Evolutionary conservation across 2,888 invertebrate genomes (phyloP).

Genomic region (Agrotis segetum): DNA sequence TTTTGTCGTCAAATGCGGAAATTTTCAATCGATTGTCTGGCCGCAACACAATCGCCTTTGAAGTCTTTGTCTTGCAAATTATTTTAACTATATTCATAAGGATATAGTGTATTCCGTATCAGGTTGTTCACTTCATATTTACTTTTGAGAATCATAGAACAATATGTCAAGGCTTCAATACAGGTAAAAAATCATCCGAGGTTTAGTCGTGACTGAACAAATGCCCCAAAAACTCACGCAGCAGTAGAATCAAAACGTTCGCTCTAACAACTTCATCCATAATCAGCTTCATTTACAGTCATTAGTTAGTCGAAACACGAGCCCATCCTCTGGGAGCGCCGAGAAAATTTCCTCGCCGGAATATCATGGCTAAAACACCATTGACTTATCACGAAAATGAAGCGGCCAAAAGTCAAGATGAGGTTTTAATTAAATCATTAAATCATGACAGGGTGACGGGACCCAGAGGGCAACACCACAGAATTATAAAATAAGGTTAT

Average conservation of each 20-base stretch:
- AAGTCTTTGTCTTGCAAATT: slow-evolving; percentile 55
- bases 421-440: slow-evolving; percentile 74
- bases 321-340: slow-evolving; percentile 44
- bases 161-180: slow-evolving; percentile 15
- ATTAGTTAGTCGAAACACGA: slow-evolving; percentile 57
- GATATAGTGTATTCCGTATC: slow-evolving; percentile 15
- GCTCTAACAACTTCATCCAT: slow-evolving; percentile 36
- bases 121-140: slow-evolving; percentile 14
- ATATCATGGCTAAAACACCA: slow-evolving; percentile 64
- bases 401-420: slow-evolving; percentile 70
- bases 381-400: slow-evolving; percentile 56
- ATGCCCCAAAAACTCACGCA: slow-evolving; percentile 35
- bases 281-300: slow-evolving; percentile 57
- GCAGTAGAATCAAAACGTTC: slow-evolving; percentile 44
- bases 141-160: slow-evolving; percentile 1
- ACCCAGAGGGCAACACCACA: slow-evolving; percentile 59
- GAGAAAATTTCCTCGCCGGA: slow-evolving; percentile 42
- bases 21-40: slow-evolving; percentile 65
- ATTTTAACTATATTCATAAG: slow-evolving; percentile 32
- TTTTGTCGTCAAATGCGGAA: slow-evolving; percentile 61
- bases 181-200: slow-evolving; percentile 2
- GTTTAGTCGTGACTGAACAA: slow-evolving; percentile 21
- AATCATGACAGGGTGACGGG: slow-evolving; percentile 66
- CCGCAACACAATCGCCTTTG: slow-evolving; percentile 29
- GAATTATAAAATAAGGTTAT: slow-evolving; percentile 61